Conservation (phyloP, 2,888 invertebrate genomes). For the Keiferia lycopersicella region DNA sequence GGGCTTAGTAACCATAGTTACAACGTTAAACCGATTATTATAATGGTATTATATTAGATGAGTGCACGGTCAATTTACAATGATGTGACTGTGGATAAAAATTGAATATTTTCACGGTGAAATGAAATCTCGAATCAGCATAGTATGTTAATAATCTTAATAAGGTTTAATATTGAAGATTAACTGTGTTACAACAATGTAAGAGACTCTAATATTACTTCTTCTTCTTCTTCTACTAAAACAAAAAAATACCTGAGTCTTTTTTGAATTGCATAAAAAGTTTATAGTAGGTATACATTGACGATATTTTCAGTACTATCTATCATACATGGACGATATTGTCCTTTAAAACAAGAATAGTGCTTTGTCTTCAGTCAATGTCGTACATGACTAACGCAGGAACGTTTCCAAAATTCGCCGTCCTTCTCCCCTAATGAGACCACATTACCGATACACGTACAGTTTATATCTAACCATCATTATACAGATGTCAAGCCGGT, state of each 20-base stretch:
- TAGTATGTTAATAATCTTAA: neutral
- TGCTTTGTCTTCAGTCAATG: neutral
- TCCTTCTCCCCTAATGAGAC: constrained; percentile 24
- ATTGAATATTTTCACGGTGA: neutral
- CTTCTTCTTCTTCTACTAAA: no score
- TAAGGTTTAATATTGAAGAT: neutral
- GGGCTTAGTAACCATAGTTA: constrained; percentile 13
- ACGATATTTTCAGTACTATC: neutral
- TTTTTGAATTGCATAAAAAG: no score
- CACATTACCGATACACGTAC: constrained; percentile 20
- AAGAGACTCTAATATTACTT: no score
- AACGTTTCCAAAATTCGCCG: neutral
- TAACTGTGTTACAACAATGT: no score
- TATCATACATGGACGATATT: neutral
- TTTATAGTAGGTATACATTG: neutral
- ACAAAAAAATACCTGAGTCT: no score
- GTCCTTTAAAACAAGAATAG: neutral
- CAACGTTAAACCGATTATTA: constrained; percentile 5
- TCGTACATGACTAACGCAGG: neutral
- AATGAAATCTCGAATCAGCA: neutral
- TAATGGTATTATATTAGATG: constrained; percentile 1
- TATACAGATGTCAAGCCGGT: constrained; percentile 47
- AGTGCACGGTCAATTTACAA: neutral
- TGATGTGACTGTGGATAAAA: neutral
- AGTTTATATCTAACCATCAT: constrained; percentile 32